Conservation (phyloP, 2,888 invertebrate species). For the Caenorhabditis macrosperma region DNA sequence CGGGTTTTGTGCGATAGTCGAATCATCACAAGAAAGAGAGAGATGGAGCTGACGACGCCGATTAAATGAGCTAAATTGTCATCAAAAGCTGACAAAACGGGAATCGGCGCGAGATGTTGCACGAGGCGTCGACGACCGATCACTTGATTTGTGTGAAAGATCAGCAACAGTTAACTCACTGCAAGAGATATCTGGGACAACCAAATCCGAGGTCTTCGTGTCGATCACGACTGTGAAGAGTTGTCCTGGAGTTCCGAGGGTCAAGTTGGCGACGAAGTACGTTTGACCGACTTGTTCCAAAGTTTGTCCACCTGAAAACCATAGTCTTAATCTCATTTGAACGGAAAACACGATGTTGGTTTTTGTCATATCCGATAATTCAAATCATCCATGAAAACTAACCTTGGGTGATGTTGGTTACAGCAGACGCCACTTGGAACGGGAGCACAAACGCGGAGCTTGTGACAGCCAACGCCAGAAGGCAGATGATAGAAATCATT, state of each 20-base stretch:
- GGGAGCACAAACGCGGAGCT: slow-evolving; percentile 33
- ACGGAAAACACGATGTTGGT: no score
- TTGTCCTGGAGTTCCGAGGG: slow-evolving; percentile 54
- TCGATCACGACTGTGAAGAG: slow-evolving; percentile 55
- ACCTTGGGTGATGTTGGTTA: slow-evolving; percentile 50
- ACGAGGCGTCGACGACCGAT: background rate
- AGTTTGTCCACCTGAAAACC: slow-evolving; percentile 44
- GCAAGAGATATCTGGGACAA: slow-evolving; percentile 45
- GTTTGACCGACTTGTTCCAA: slow-evolving; percentile 17
- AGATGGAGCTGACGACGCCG: background rate
- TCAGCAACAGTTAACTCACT: slow-evolving; percentile 15
- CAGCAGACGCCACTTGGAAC: slow-evolving; percentile 25
- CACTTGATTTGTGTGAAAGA: background rate
- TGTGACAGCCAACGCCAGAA: slow-evolving; percentile 23
- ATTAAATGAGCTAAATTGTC: slow-evolving; percentile 28
- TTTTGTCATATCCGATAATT: no score
- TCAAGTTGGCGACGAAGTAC: slow-evolving; percentile 48
- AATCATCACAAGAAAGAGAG: background rate
- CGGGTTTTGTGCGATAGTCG: slow-evolving; percentile 20
- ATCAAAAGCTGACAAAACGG: slow-evolving; percentile 49
- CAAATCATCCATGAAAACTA: no score
- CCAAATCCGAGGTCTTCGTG: slow-evolving; percentile 38
- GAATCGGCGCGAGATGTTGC: slow-evolving; percentile 12
- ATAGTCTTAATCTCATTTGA: no score
- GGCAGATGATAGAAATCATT: slow-evolving; percentile 27